phyloP scores from a whole-genome alignment of 2,888 invertebrate genomes.

The Phengaris alcon region DNA sequence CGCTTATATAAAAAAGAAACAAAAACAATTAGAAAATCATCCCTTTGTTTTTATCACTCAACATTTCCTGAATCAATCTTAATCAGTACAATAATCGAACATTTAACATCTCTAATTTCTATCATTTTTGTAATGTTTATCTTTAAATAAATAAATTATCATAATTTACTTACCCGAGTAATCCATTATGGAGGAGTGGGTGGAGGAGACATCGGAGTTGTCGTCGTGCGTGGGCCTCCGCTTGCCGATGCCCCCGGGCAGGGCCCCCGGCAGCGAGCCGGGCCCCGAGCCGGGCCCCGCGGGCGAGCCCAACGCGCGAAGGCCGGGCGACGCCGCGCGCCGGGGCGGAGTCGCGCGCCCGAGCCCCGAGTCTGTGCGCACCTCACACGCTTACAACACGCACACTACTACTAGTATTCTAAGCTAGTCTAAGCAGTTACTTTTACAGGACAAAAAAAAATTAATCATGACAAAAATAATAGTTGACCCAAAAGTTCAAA shows the following conservation, averaged over 20 bases:
- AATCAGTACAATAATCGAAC: not conserved
- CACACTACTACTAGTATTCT: not conserved
- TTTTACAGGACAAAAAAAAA: not conserved
- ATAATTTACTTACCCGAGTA: conserved; percentile 83
- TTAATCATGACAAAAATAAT: not conserved
- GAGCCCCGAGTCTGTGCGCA: conserved; percentile 86
- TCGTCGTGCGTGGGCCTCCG: conserved; percentile 85
- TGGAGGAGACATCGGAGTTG: conserved; percentile 91
- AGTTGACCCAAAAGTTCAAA: not conserved
- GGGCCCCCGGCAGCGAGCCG: conserved; percentile 87
- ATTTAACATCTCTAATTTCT: not conserved
- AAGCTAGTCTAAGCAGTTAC: not conserved
- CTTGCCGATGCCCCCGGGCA: conserved; percentile 92
- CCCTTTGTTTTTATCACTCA: not conserved
- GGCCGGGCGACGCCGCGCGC: conserved; percentile 91
- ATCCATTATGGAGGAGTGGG: conserved; percentile 91
- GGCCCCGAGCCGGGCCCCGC: conserved; percentile 68
- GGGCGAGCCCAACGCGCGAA: conserved; percentile 89
- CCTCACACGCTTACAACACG: conserved; percentile 31
- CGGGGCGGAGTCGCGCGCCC: conserved; percentile 93
- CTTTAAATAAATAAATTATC: not conserved
- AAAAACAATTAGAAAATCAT: conserved; percentile 16
- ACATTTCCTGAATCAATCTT: not conserved
- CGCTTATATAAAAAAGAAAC: conserved; percentile 44
- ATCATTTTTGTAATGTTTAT: not conserved